These are phyloP conservation scores for Cynaeus angustus DNA, from an alignment of 2,888 invertebrate species.

Conservation along the genomic window DNA sequence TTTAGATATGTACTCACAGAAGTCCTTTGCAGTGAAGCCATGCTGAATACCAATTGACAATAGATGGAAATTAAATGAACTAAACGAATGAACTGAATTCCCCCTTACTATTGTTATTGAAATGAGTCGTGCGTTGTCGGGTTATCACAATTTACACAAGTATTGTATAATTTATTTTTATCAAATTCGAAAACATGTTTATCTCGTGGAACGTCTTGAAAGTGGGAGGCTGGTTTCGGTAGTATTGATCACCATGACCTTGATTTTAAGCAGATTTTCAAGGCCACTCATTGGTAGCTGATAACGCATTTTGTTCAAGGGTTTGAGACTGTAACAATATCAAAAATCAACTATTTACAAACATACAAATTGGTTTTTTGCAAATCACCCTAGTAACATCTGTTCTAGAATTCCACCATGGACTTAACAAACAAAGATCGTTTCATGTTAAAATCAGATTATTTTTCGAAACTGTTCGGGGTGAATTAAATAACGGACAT, in stretches of 20 bases:
- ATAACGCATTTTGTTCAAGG: too few relatives aligned
- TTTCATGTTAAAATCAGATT: too few relatives aligned
- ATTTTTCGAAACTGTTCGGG: too few relatives aligned
- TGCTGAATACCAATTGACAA: conserved; percentile 12
- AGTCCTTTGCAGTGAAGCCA: conserved; percentile 27
- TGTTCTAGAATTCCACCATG: too few relatives aligned
- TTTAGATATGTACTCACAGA: conserved; percentile 29
- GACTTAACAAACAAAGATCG: too few relatives aligned
- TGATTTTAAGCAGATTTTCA: not conserved
- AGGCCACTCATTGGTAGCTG: too few relatives aligned
- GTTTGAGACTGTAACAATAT: too few relatives aligned
- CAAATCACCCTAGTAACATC: too few relatives aligned
- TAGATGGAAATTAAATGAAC: conserved; percentile 1
- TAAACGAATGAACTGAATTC: conserved; percentile 3
- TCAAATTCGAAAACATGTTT: conserved; percentile 40
- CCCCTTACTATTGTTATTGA: conserved; percentile 31
- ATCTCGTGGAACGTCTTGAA: conserved; percentile 16
- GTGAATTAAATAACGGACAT: too few relatives aligned
- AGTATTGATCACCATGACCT: conserved; percentile 25
- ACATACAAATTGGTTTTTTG: too few relatives aligned
- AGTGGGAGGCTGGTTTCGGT: not conserved
- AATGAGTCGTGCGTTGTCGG: conserved; percentile 38
- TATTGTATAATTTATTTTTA: conserved; percentile 42
- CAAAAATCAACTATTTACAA: too few relatives aligned
- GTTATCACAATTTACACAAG: conserved; percentile 48